A percentile compares a stretch with the other conserved stretches of the same genome.
Conservation (phyloP, 2,113 vertebrate genomes). For the Leucopsar rothschildi region DNA sequence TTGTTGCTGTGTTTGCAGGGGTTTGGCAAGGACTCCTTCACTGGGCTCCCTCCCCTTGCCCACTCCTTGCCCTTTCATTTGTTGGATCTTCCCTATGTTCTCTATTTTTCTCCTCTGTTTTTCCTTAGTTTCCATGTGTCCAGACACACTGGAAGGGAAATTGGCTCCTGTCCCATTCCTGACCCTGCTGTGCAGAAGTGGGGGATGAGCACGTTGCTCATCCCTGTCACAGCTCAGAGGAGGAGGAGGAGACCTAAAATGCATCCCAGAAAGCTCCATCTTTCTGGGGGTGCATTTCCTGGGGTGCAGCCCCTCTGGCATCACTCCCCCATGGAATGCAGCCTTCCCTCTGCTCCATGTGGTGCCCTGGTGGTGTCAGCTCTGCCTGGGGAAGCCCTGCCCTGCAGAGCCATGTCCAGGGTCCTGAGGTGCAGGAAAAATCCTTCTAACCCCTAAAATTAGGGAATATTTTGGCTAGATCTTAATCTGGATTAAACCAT, state of each 20-base stretch:
- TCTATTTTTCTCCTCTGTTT: background rate
- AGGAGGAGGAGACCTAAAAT: background rate
- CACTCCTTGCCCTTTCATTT: constrained; percentile 6
- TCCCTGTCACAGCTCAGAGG: background rate
- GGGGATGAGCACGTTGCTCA: background rate
- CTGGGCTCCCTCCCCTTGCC: background rate
- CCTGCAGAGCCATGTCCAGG: background rate
- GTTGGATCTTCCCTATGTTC: background rate
- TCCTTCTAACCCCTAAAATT: background rate
- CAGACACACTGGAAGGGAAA: background rate
- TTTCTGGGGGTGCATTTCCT: background rate
- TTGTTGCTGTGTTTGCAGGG: background rate
- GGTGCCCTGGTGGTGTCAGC: rapidly evolving
- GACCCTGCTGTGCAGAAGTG: background rate
- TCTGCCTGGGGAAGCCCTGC: background rate
- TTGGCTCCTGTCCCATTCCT: background rate
- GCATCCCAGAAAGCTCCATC: background rate
- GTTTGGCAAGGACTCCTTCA: background rate
- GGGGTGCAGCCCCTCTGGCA: background rate
- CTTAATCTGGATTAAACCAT: background rate
- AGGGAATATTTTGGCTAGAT: background rate
- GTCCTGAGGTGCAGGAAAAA: background rate
- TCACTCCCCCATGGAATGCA: rapidly evolving
- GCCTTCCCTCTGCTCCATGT: background rate
- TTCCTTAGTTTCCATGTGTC: background rate